phyloP scores from a whole-genome alignment of 2,888 invertebrate genomes.

The Nysson spinosus region DNA sequence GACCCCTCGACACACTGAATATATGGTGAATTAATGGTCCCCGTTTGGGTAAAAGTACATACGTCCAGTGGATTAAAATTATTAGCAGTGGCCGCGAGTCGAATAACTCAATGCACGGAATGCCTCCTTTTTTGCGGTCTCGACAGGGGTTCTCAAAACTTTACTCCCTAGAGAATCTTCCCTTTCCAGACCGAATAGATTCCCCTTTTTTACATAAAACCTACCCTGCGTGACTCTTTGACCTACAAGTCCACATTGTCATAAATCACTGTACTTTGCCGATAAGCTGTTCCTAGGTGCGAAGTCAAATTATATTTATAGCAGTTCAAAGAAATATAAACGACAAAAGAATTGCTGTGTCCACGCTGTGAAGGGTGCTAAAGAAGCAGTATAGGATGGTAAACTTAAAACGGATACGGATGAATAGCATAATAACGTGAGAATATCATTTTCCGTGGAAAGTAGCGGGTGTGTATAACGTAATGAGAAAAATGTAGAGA shows the following conservation, averaged over 20 bases:
- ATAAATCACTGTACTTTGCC: too few relatives aligned
- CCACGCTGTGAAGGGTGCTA: too few relatives aligned
- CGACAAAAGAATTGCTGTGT: too few relatives aligned
- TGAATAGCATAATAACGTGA: constrained; percentile 11
- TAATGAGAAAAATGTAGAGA: neutral
- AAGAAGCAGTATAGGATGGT: too few relatives aligned
- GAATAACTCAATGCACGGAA: constrained; percentile 62
- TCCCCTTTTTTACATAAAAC: too few relatives aligned
- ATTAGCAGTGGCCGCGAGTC: constrained; percentile 59
- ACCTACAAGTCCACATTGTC: too few relatives aligned
- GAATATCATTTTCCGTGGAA: neutral
- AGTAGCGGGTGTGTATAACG: neutral
- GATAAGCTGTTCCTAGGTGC: too few relatives aligned
- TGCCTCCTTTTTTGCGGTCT: constrained; percentile 35
- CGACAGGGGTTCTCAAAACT: constrained; percentile 49
- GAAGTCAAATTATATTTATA: too few relatives aligned
- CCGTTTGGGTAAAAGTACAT: constrained; percentile 64
- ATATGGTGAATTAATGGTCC: constrained; percentile 65
- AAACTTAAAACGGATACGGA: too few relatives aligned
- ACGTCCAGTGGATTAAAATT: constrained; percentile 63
- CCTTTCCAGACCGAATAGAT: neutral
- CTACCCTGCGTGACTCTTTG: too few relatives aligned
- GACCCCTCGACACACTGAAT: constrained; percentile 65
- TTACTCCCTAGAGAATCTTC: neutral
- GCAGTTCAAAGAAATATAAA: too few relatives aligned